phyloP scores from a whole-genome alignment of 2,888 invertebrate species.

The Operophtera brumata region DNA sequence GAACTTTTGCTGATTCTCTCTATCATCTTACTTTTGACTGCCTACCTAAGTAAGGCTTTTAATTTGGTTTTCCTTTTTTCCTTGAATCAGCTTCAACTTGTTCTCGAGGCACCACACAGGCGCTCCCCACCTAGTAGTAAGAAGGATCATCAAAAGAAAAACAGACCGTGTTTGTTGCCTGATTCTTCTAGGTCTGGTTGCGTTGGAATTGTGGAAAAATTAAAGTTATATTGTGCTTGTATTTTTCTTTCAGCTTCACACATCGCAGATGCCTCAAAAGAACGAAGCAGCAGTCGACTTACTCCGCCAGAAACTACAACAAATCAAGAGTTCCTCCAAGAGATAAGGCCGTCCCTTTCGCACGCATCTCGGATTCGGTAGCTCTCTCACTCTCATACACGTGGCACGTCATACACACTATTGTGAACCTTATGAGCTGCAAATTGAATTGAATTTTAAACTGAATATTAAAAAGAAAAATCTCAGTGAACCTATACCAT shows the following conservation, averaged over 20 bases:
- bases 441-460: slow-evolving; percentile 11
- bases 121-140: too few species aligned
- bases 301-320: slow-evolving; percentile 74
- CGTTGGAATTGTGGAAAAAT: too few species aligned
- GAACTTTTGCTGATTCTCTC: too few species aligned
- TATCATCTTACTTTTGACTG: too few species aligned
- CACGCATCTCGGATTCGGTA: slow-evolving; percentile 44
- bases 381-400: slow-evolving; percentile 49
- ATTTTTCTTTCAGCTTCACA: slow-evolving; percentile 62
- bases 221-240: too few species aligned
- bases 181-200: too few species aligned
- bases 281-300: slow-evolving; percentile 75
- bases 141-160: too few species aligned
- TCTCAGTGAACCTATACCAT: slow-evolving; percentile 25
- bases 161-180: too few species aligned
- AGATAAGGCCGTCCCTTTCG: slow-evolving; percentile 60
- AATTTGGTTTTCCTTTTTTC: too few species aligned
- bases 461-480: slow-evolving; percentile 5
- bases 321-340: slow-evolving; percentile 77
- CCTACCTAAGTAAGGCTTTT: too few species aligned
- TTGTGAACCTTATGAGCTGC: slow-evolving; percentile 10
- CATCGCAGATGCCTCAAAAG: slow-evolving; percentile 63
- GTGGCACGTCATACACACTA: slow-evolving; percentile 19
- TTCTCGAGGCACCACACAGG: too few species aligned
- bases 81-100: too few species aligned